Evolutionary conservation across 2,797 vertebrate species (phyloP).

Genomic region (Takifugu rubripes): DNA sequence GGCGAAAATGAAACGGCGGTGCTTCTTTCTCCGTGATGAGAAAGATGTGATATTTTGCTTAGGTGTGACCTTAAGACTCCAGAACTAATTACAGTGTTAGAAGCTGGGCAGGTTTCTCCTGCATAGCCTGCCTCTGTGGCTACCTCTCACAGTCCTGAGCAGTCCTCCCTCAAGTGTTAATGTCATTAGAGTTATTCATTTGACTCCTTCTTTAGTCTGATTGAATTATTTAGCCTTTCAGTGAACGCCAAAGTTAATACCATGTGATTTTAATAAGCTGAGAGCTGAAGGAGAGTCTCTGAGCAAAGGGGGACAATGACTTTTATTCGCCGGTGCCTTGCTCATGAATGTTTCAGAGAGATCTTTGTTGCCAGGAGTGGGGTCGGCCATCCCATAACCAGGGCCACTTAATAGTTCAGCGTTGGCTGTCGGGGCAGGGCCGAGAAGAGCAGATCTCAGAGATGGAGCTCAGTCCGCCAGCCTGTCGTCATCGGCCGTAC

Average conservation of each 20-base stretch:
- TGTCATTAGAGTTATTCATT: constrained; percentile 78
- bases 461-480: constrained; percentile 1
- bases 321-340: constrained; percentile 55
- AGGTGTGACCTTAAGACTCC: constrained; percentile 43
- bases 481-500: constrained; percentile 20
- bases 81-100: constrained; percentile 63
- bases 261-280: constrained; percentile 80
- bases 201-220: constrained; percentile 73
- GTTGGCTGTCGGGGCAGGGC: constrained; percentile 21
- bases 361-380: constrained; percentile 46
- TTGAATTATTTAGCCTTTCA: constrained; percentile 77
- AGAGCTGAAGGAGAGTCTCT: constrained; percentile 65
- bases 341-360: constrained; percentile 68
- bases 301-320: constrained; percentile 55
- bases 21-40: constrained; percentile 25
- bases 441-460: constrained; percentile 3
- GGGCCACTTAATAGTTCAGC: constrained; percentile 40
- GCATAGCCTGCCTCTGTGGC: constrained; percentile 44
- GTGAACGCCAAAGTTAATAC: constrained; percentile 74
- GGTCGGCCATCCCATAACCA: constrained; percentile 51
- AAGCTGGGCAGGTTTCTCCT: constrained; percentile 44
- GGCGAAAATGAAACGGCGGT: not conserved
- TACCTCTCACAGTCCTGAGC: constrained; percentile 49
- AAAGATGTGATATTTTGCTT: constrained; percentile 44
- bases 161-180: constrained; percentile 68